Evolutionary conservation across 2,888 invertebrate genomes (phyloP).

Genomic region (Gastrophysa polygoni): DNA sequence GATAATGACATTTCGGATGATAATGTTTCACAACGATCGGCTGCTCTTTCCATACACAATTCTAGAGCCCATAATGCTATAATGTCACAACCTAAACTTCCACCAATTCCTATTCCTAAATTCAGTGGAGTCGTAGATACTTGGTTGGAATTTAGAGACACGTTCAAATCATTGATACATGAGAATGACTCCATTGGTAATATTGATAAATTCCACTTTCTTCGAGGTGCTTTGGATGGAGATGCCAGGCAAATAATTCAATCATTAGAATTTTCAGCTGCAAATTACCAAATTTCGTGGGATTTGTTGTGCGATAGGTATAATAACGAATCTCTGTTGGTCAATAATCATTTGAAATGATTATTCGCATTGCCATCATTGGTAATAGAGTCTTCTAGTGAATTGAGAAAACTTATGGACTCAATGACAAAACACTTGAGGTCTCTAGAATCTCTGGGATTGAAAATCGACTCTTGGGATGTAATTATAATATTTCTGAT

Average conservation of each 20-base stretch:
- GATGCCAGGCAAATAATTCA: constrained; percentile 24
- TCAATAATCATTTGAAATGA: constrained; percentile 28
- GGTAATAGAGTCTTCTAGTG: constrained; percentile 14
- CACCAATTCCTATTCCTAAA: constrained; percentile 21
- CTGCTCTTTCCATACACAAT: neutral
- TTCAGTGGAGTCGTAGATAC: constrained; percentile 21
- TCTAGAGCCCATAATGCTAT: constrained; percentile 2
- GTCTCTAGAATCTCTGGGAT: constrained; percentile 21
- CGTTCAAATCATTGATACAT: constrained; percentile 29
- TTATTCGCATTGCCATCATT: constrained; percentile 20
- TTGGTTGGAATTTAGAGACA: constrained; percentile 28
- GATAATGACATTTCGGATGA: neutral
- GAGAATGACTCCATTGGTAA: constrained; percentile 19
- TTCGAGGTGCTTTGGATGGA: constrained; percentile 18
- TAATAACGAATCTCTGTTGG: constrained; percentile 22
- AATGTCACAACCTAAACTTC: constrained; percentile 11
- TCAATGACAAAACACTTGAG: constrained; percentile 25
- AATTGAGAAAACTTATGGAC: constrained; percentile 19
- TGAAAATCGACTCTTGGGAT: constrained; percentile 28
- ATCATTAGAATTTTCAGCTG: constrained; percentile 28
- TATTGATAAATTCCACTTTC: constrained; percentile 30
- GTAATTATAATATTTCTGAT: constrained; percentile 27
- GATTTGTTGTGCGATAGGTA: constrained; percentile 27
- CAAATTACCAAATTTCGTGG: constrained; percentile 29
- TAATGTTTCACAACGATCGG: neutral